Base-by-base conservation (phyloP, 2,888 invertebrate genomes). In the Aspidapion aeneum region DNA sequence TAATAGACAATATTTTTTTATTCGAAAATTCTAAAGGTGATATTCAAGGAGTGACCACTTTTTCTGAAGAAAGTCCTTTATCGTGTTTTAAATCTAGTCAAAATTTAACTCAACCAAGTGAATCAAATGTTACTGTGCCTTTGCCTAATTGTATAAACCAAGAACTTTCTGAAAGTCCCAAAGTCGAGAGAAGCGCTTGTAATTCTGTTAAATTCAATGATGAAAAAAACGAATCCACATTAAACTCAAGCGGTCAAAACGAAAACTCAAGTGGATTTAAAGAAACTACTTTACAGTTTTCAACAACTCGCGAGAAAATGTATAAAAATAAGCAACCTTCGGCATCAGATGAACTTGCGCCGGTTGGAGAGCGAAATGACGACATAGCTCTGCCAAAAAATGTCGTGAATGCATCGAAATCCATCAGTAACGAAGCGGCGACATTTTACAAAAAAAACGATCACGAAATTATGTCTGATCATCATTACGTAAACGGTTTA, bases 321-420 rank as follows among this genome's bases (percentile, higher is more conserved):
- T 71, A 73, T 76, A 77, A 77, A 77, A 77, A 78, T 77, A 77
- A 71, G 71, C 67, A 63, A 61, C 70, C 72, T 65, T 66, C 68
- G 64, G 67, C 67, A 69, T 68, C 69, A 64, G 35, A 12, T 58
- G 76, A 75, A 70, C 72, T 70, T 72, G 72, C 73, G 71, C 68
- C 68, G 60, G 66, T 35, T 35, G 5, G 12, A 12, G 35, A 35
- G 12, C 69, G 71, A 70, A 68, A 68, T 71, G 68, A 69, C 69
- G 68, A 65, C 68, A 69, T 66, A 64, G 61, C 70, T 60, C 58
- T 72, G 71, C 74, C 73, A 73, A 74, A 75, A 74, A 75, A 72
- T 72, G 68, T 66, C 19, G 56, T 71, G 69, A 72, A 73, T 72
- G 72, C 71, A 70, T 62, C 71, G 66, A 68, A 66, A 66, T 63